A percentile compares a stretch with the other conserved stretches of the same genome.
phyloP scores from a whole-genome alignment of 2,888 invertebrate species.

The Cephus sareptanus region DNA sequence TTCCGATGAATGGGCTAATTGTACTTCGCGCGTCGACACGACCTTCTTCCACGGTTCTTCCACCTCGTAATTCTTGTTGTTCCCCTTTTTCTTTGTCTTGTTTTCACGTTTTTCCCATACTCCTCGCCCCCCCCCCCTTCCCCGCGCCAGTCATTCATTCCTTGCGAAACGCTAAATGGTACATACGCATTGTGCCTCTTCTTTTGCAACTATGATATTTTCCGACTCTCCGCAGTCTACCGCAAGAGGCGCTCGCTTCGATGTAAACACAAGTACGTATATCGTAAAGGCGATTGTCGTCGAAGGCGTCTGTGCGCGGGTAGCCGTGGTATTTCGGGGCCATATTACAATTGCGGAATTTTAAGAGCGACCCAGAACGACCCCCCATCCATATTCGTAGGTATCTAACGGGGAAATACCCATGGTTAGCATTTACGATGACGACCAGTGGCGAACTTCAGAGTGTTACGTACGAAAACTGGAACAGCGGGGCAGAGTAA shows the following conservation, averaged over 20 bases:
- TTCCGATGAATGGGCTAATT: constrained; percentile 60
- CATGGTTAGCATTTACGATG: constrained; percentile 6
- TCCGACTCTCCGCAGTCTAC: not conserved
- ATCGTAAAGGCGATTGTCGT: not conserved
- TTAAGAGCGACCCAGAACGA: not conserved
- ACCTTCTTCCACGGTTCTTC: not conserved
- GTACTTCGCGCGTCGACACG: constrained; percentile 29
- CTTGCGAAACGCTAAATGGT: not conserved
- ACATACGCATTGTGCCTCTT: not conserved
- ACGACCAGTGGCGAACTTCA: constrained; percentile 7
- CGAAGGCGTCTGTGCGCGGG: not conserved
- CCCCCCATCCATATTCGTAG: constrained; percentile 63
- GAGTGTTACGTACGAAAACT: constrained; percentile 17
- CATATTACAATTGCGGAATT: not conserved
- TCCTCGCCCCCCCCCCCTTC: accelerated
- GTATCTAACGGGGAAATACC: not conserved
- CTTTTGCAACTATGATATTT: not conserved
- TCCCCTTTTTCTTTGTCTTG: constrained; percentile 67
- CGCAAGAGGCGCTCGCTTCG: not conserved
- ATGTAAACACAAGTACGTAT: not conserved
- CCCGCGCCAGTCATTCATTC: not conserved
- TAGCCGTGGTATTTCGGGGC: not conserved
- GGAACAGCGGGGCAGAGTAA: constrained; percentile 16
- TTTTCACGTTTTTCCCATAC: constrained; percentile 65
- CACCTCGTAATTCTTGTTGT: not conserved